Evolutionary conservation across 2,113 vertebrate genomes (phyloP), one percentile per base, ranked within the genome.

Genomic region (Cheilinus undulatus): DNA sequence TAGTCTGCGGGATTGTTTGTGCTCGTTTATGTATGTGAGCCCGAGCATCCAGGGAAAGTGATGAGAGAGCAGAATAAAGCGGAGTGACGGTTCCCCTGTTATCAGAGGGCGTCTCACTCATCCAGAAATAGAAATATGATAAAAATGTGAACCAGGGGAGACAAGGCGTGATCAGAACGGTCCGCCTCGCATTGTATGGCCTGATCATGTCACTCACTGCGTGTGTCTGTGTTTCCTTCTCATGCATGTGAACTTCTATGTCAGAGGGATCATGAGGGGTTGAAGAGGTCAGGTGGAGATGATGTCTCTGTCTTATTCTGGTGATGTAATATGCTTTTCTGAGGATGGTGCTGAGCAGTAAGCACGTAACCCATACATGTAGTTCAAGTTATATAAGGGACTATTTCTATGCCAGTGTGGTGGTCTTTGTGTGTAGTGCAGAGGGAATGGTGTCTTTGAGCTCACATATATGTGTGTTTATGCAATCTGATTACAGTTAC

Each of bases 111-210:
- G 64, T 90, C 67, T 68, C 27, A 52, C 30, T 70, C 65, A 65
- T 17, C 67, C 76, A 69, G 45, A 70, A 85, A 83, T 78, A 83
- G 78, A 73, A 78, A 50, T 2, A 0, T 73, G 74, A 83, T 70
- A 53, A 70, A n/a, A 78, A 73, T 59, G 34, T 0, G 14, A 57
- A 76, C 34, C 38, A 4, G 48, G 38, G 49, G 38, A 67, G 78
- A 74, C 30, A 51, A 73, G 53, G 65, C 43, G 10, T 11, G 52
- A 46, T 43, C 23, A 10, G 63, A 43, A 7, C 60, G 2, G 45
- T 52, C 30, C 1, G 58, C 54, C 59, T 75, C 32, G n/a, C n/a
- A 3, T 42, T 51, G 69, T 69, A 40, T 14, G 24, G n/a, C 51
- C 59, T 20, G 28, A 72, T 83, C 24, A 9, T 56, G 46, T 72